Evolutionary conservation across 2,113 vertebrate genomes (phyloP).

Genomic region (Xiphorhynchus elegans): DNA sequence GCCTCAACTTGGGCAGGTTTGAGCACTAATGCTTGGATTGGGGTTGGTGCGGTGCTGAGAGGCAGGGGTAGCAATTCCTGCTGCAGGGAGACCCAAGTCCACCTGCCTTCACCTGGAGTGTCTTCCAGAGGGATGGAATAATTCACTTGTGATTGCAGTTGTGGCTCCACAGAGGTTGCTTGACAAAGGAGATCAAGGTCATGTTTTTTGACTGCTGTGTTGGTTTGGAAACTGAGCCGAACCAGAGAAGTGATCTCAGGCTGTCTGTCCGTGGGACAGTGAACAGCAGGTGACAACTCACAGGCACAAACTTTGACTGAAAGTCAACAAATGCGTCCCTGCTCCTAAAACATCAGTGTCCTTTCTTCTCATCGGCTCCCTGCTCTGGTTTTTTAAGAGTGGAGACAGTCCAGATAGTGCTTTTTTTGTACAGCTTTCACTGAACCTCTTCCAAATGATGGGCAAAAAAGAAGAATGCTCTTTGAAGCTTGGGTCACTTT

Average conservation of each 20-base stretch:
- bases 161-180: accelerated
- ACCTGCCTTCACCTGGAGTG: not conserved
- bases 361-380: not conserved
- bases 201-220: not conserved
- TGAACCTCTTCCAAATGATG: not conserved
- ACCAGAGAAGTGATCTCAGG: not conserved
- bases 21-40: accelerated
- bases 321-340: not conserved
- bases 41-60: accelerated
- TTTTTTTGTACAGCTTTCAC: not conserved
- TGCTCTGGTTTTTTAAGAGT: not conserved
- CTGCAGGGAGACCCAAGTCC: not conserved
- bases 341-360: not conserved
- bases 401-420: not conserved
- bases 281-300: not conserved
- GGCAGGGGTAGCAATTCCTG: not conserved
- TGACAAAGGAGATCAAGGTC: not conserved
- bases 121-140: not conserved
- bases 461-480: not conserved
- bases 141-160: not conserved
- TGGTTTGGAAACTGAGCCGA: not conserved
- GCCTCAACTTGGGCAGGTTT: accelerated
- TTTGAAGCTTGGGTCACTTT: not conserved
- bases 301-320: not conserved
- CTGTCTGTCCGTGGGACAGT: not conserved